These are phyloP conservation scores for Passer domesticus DNA, from an alignment of 2,113 vertebrate genomes.

Conservation along the genomic window DNA sequence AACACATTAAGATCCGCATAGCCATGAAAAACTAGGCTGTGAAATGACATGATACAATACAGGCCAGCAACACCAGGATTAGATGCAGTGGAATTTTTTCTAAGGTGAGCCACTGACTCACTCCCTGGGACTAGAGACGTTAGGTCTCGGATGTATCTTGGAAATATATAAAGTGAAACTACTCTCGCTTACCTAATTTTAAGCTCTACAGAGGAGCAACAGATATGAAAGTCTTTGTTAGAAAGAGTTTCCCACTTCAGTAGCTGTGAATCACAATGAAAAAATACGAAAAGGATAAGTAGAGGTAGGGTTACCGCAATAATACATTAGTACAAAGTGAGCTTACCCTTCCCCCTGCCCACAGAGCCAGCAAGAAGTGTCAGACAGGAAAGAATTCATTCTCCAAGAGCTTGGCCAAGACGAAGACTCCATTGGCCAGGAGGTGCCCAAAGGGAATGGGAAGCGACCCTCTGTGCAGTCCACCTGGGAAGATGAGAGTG, in stretches of 20 bases:
- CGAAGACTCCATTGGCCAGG: not conserved
- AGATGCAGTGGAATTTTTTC: not conserved
- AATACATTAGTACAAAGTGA: not conserved
- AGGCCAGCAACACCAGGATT: not conserved
- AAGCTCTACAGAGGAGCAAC: not conserved
- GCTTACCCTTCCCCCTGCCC: not conserved
- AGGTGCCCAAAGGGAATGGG: not conserved
- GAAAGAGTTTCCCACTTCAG: not conserved
- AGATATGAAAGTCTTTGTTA: not conserved
- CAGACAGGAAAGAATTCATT: not conserved
- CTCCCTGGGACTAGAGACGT: not conserved
- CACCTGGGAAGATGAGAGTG: rapidly evolving
- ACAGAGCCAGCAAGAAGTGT: rapidly evolving
- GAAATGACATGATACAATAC: not conserved
- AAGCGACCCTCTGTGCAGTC: rapidly evolving
- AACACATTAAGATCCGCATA: not conserved
- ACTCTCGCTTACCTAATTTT: not conserved
- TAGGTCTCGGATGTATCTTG: too few relatives aligned
- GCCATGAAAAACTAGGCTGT: not conserved
- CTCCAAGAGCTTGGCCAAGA: not conserved
- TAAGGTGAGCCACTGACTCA: not conserved
- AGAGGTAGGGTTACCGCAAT: not conserved
- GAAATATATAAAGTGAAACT: not conserved
- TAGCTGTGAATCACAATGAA: not conserved
- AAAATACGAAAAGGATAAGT: not conserved